Evolutionary conservation across 2,888 invertebrate genomes (phyloP).

Genomic region (Parthenolecanium corni): DNA sequence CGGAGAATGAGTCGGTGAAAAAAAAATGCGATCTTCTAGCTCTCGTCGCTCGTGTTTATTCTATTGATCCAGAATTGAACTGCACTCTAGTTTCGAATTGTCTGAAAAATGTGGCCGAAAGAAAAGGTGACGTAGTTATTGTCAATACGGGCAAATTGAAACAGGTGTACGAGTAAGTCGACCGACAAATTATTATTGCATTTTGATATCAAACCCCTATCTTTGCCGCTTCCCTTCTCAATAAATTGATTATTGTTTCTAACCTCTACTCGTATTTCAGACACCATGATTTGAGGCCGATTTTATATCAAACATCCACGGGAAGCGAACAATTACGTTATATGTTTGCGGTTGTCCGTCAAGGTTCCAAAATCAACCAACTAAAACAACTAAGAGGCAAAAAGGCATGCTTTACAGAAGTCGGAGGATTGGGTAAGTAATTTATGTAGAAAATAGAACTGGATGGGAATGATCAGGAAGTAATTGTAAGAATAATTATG

Average conservation of each 20-base stretch:
- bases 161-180: constrained; percentile 52
- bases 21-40: constrained; percentile 66
- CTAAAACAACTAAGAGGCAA: constrained; percentile 57
- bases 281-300: constrained; percentile 45
- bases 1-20: constrained; percentile 41
- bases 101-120: constrained; percentile 50
- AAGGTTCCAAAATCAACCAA: constrained; percentile 43
- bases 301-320: constrained; percentile 47
- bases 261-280: constrained; percentile 38
- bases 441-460: background rate
- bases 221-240: background rate
- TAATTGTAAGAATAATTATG: too few relatives aligned
- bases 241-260: background rate
- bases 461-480: background rate
- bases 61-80: constrained; percentile 65
- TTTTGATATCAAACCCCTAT: background rate
- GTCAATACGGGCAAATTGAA: constrained; percentile 61
- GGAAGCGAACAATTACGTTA: constrained; percentile 47
- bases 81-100: constrained; percentile 58
- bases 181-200: background rate
- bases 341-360: constrained; percentile 56
- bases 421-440: constrained; percentile 34
- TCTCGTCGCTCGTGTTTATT: constrained; percentile 60
- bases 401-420: constrained; percentile 68
- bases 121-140: constrained; percentile 59